Base-by-base conservation (phyloP, 1,140 invertebrate species). In the Condylostylus longicornis region DNA sequence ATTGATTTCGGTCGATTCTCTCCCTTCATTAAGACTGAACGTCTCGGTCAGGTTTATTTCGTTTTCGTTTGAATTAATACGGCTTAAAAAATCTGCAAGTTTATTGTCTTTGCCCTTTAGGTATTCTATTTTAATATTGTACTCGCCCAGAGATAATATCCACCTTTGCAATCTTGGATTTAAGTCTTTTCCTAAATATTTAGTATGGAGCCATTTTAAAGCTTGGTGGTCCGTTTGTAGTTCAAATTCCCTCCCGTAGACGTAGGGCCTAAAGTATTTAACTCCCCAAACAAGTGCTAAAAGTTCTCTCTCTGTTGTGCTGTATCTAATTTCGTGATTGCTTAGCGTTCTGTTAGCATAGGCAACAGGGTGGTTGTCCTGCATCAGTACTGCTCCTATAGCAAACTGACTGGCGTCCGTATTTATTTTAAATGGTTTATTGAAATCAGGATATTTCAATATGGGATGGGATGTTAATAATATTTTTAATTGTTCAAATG, bases 141-240 rank as follows among this genome's bases (percentile, higher is more conserved):
- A 40, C 31, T 43, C 33, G 8, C 32, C 33, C 23, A 32, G 12
- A 15, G 19, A 30, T 9, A 37, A 18, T 25, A 41, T 10, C 18
- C 30, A 17, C 17, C 21, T 33, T 19, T 33, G 19, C 14, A 33
- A 20, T 31, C 12, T 13, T 20, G 22, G 19, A 30, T 31, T 42
- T 13, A 32, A 29, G 25, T 35, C 57, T 39, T 69, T 42, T 31
- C 50, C 55, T 9, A 60, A 54, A 33, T 69, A 60, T 49, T 67
- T 69, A 3, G 62, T 45, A 15, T 43, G 46, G 15, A 71, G 40
- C 58, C 62, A 71, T 15, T 38, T 46, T 32, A 71, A 47, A 3
- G 62, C 59, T 45, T 57, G 55, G 36, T 71, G 68, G 44, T 74
- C 69, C 0, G 66, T 70, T 17, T 58, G 32, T 2, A 70, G 58